Conservation (phyloP, 2,113 vertebrate species). For the Rhagologus leucostigma region DNA sequence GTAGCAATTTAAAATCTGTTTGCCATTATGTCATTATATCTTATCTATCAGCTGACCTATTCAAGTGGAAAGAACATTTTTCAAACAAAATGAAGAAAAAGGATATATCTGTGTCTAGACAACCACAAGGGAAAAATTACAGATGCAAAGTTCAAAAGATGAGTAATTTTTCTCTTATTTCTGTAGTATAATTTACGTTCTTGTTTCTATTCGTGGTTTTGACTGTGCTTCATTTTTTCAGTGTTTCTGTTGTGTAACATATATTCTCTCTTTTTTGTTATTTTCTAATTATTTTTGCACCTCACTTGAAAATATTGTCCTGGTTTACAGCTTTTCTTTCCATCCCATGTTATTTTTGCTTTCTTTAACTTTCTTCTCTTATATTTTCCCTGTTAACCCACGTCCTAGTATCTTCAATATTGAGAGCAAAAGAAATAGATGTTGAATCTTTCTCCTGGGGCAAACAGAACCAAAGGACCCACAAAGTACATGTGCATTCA, state of each 20-base stretch:
- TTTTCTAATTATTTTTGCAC: not conserved
- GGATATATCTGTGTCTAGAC: not conserved
- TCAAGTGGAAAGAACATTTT: conserved; percentile 1
- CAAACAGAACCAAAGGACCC: not conserved
- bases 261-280: not conserved
- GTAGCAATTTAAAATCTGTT: not conserved
- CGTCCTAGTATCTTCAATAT: not conserved
- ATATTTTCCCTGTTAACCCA: not conserved
- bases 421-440: not conserved
- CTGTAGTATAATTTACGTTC: not conserved
- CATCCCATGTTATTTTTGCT: not conserved
- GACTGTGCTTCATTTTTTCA: not conserved
- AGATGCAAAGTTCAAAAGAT: not conserved
- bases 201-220: not conserved
- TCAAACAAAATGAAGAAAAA: not conserved
- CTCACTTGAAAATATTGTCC: not conserved
- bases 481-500: not conserved
- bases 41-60: not conserved
- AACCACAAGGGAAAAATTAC: not conserved
- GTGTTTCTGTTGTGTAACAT: not conserved
- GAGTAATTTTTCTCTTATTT: not conserved
- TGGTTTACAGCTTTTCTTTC: not conserved
- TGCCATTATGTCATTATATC: not conserved
- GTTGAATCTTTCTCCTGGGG: not conserved
- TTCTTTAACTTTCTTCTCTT: not conserved